These are phyloP conservation scores for Gobionotothen gibberifrons DNA, from an alignment of 2,797 vertebrate genomes.

Conservation along the genomic window DNA sequence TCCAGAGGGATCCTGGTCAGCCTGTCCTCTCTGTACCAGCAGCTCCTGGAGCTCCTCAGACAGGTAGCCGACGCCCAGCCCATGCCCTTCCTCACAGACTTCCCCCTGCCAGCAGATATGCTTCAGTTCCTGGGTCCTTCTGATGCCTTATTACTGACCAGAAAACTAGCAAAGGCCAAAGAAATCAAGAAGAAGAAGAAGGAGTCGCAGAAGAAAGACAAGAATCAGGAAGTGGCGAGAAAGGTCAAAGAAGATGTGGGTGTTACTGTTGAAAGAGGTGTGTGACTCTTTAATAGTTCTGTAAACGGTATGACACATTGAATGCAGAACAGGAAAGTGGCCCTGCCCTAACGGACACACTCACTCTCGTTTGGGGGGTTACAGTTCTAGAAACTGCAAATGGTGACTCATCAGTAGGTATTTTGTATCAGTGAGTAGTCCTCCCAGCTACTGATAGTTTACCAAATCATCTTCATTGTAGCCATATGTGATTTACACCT, in stretches of 20 bases:
- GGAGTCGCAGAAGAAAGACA: neutral
- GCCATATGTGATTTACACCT: no score
- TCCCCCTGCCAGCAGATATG: constrained; percentile 74
- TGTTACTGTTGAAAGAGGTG: constrained; percentile 65
- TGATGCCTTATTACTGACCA: constrained; percentile 31
- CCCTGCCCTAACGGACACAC: neutral
- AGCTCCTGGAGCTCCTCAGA: constrained; percentile 61
- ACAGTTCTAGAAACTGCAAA: neutral
- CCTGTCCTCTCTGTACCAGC: constrained; percentile 73
- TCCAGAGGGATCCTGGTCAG: constrained; percentile 75
- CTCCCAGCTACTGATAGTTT: neutral
- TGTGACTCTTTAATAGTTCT: neutral
- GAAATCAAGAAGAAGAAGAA: neutral
- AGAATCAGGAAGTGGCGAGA: neutral
- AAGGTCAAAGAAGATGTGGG: constrained; percentile 73
- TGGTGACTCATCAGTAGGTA: neutral
- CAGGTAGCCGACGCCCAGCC: constrained; percentile 64
- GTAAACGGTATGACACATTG: neutral
- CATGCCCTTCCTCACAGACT: constrained; percentile 79
- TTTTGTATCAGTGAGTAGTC: neutral
- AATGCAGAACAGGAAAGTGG: neutral
- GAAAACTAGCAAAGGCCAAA: neutral
- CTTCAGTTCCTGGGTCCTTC: constrained; percentile 64
- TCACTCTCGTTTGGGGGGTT: no score
- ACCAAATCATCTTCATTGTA: neutral